Percentiles rank a stretch among this genome's conserved stretches.
These are phyloP conservation scores for Antennarius striatus DNA, from an alignment of 2,113 vertebrate species.

Conservation along the genomic window DNA sequence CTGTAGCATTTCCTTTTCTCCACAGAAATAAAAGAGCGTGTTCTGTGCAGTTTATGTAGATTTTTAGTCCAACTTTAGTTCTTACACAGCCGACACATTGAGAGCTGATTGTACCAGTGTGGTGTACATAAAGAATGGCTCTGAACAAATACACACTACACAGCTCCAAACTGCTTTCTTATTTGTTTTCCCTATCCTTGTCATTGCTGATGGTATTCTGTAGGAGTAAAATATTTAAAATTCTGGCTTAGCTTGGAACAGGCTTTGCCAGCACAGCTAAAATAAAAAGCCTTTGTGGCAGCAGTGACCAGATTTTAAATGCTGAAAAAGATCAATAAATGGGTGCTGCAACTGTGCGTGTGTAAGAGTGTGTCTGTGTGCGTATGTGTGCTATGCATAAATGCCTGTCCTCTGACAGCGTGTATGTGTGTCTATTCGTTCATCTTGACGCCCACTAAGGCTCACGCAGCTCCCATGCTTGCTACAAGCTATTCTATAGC, in stretches of 20 bases:
- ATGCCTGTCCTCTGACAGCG: slow-evolving; percentile 53
- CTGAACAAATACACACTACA: slow-evolving; percentile 41
- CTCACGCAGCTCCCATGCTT: slow-evolving; percentile 57
- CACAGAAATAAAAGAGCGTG: slow-evolving; percentile 18
- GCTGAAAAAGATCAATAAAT: slow-evolving; percentile 91
- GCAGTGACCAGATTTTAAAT: slow-evolving; percentile 95
- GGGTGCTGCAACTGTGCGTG: slow-evolving; percentile 70
- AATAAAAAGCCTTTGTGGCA: slow-evolving; percentile 88
- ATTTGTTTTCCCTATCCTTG: slow-evolving; percentile 63
- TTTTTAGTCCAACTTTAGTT: slow-evolving; percentile 18
- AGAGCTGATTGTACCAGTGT: slow-evolving; percentile 32
- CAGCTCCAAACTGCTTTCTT: slow-evolving; percentile 52
- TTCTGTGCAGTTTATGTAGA: slow-evolving; percentile 44
- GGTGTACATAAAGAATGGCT: slow-evolving; percentile 55
- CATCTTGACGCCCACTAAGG: slow-evolving; percentile 42
- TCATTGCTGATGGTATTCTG: slow-evolving; percentile 80
- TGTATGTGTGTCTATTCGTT: slow-evolving; percentile 25
- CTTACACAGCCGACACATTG: slow-evolving; percentile 24
- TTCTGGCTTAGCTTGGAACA: slow-evolving; percentile 74
- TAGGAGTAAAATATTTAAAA: slow-evolving; percentile 90
- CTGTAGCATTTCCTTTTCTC: slow-evolving; percentile 14
- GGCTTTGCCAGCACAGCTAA: slow-evolving; percentile 87
- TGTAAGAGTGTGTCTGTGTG: slow-evolving; percentile 31
- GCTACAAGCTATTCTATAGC: slow-evolving; percentile 67
- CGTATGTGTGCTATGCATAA: slow-evolving; percentile 44